Percentiles rank a stretch among this genome's conserved stretches.
These are phyloP conservation scores for Galaxea fascicularis DNA, from an alignment of 92 coral and sea anemone genomes.

Conservation along the genomic window DNA sequence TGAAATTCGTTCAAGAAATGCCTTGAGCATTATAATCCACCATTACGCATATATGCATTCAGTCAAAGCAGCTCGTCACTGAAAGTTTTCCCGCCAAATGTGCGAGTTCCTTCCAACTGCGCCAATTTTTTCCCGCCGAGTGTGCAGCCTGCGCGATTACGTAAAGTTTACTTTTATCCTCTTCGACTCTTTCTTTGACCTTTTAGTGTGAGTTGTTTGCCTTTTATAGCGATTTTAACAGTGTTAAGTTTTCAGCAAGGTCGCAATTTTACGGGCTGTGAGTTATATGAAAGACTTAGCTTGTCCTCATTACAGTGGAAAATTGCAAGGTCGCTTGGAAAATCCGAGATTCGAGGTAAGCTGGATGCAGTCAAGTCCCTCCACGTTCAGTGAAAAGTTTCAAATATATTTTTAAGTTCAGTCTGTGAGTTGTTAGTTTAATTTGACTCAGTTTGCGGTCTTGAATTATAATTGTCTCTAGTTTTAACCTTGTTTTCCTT, in stretches of 20 bases:
- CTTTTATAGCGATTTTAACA: background rate
- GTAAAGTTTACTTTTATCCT: background rate
- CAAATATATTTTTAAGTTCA: too few species aligned
- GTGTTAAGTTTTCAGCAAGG: background rate
- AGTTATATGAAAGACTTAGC: background rate
- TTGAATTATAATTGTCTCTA: too few species aligned
- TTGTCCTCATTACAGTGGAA: background rate
- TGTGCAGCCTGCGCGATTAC: conserved; percentile 6
- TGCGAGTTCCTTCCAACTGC: background rate
- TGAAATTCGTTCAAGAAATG: too few species aligned
- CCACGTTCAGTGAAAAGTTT: too few species aligned
- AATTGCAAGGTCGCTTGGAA: background rate
- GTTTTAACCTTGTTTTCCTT: too few species aligned
- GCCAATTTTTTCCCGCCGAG: background rate
- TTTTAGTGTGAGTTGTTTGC: background rate
- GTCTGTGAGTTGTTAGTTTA: too few species aligned
- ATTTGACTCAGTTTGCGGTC: too few species aligned
- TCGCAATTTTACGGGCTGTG: background rate
- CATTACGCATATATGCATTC: background rate
- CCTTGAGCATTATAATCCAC: too few species aligned
- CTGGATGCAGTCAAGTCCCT: too few species aligned
- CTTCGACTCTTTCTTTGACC: too few species aligned
- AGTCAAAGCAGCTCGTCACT: background rate
- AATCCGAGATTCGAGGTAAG: background rate
- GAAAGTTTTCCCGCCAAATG: conserved; percentile 1